Evolutionary conservation across 2,888 invertebrate species (phyloP).

Genomic region (Sialis fuliginosa): DNA sequence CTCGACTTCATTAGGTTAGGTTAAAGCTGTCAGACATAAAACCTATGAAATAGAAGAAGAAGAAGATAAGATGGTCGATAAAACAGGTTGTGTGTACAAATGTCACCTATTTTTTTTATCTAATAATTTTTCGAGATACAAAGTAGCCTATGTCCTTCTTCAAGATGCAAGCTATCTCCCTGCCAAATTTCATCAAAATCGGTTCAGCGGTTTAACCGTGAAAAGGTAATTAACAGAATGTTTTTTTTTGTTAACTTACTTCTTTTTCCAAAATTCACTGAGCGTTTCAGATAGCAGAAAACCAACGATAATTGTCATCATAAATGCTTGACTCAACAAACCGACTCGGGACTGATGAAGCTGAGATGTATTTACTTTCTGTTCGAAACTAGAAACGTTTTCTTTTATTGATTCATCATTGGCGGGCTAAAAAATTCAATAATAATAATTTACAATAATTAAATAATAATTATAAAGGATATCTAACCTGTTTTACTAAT

Average conservation of each 20-base stretch:
- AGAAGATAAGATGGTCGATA: neutral
- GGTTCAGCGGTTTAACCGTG: too few relatives aligned
- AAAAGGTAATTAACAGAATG: neutral
- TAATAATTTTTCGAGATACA: too few relatives aligned
- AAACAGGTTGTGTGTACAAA: too few relatives aligned
- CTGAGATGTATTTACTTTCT: slow-evolving; percentile 61
- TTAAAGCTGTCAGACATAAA: too few relatives aligned
- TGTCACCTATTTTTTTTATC: too few relatives aligned
- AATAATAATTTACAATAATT: neutral
- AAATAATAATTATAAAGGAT: neutral
- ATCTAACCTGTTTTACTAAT: too few relatives aligned
- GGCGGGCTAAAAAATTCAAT: too few relatives aligned
- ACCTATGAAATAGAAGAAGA: neutral
- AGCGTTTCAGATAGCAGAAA: slow-evolving; percentile 83
- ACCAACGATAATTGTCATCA: slow-evolving; percentile 76
- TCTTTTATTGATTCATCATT: neutral
- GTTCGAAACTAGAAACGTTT: slow-evolving; percentile 15
- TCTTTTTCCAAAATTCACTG: slow-evolving; percentile 85
- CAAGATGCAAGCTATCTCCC: too few relatives aligned
- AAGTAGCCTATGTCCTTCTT: too few relatives aligned
- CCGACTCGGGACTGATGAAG: slow-evolving; percentile 82
- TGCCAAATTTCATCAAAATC: too few relatives aligned
- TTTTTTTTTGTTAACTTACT: slow-evolving; percentile 34
- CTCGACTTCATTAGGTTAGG: neutral
- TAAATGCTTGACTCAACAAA: slow-evolving; percentile 73